Base-by-base conservation (phyloP, 1,140 invertebrate species). In the Drosophila lowei region DNA sequence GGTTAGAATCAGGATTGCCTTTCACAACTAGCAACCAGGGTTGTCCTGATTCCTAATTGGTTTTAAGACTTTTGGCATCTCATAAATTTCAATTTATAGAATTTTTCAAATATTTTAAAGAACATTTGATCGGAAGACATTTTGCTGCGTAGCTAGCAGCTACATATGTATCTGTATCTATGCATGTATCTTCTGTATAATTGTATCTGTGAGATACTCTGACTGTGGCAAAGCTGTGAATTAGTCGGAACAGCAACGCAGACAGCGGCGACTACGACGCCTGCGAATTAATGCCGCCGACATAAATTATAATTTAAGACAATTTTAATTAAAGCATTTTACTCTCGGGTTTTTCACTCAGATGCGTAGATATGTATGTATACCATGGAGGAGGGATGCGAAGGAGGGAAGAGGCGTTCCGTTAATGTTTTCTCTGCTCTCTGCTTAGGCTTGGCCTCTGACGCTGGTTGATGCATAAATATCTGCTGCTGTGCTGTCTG, bases 271-370 rank as follows among this genome's bases (percentile, higher is more conserved):
- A 43, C 67, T 38, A 54, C 61, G 58, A 61, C 65, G 79, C 47
- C 79, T 79, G 80, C 76, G 80, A 85, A 84, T 84, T 85, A 85
- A 84, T 84, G 80, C 80, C 77, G 72, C 64, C 72, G 72, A 71
- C 80, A 85, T 85, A 85, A 85, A 85, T 85, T 85, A 85, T 79
- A 85, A 85, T 66, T 86, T 77, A 86, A 85, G 73, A 81, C 80
- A 77, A 80, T 86, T 80, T 86, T 80, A 86, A 80, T 85, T 86
- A 80, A 85, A 85, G 70, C 77, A 85, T 86, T 79, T 77, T 59
- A 46, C 57, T 85, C 16, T 25, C 23, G 65, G 57, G 59, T 50
- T 67, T 67, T 61, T 67, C 50, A 38, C 11, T 50, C 52, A 48
- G 54, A 47, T 62, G 41, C 50, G 43, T 30, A 9, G 30, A 9